Evolutionary conservation across 92 coral and sea anemone genomes (phyloP).

Genomic region (Heliopora coerulea): DNA sequence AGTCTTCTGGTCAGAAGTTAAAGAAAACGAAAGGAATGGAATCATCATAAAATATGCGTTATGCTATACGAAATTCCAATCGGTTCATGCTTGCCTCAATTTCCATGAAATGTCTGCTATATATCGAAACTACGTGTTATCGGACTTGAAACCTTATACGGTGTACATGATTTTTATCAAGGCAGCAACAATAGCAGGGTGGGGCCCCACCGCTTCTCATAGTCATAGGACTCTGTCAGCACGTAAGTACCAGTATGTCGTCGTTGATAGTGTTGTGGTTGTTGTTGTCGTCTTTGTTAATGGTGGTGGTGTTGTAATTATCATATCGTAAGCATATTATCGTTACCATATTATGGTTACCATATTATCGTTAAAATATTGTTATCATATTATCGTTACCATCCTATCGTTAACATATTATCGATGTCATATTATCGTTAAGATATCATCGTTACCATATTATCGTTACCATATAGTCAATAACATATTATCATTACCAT

Average conservation of each 20-base stretch:
- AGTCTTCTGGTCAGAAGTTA: slow-evolving; percentile 11
- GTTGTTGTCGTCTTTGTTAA: too few species aligned
- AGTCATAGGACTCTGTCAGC: slow-evolving; percentile 30
- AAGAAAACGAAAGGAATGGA: slow-evolving; percentile 10
- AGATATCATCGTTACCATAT: too few species aligned
- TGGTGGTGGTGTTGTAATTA: too few species aligned
- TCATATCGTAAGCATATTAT: too few species aligned
- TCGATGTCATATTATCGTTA: too few species aligned
- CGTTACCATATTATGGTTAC: too few species aligned
- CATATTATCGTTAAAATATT: too few species aligned
- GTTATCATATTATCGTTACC: too few species aligned
- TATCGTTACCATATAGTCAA: too few species aligned
- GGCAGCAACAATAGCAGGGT: slow-evolving; percentile 19
- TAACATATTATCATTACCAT: too few species aligned
- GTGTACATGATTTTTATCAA: slow-evolving; percentile 16
- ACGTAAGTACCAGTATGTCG: slow-evolving; percentile 29
- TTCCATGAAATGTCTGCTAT: slow-evolving; percentile 7
- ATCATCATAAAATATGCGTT: slow-evolving; percentile 21
- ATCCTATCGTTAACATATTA: too few species aligned
- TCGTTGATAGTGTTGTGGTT: too few species aligned
- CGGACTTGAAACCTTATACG: slow-evolving; percentile 2
- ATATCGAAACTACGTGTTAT: slow-evolving; percentile 3
- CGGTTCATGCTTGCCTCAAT: background rate
- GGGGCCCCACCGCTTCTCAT: slow-evolving; percentile 4
- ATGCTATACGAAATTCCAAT: slow-evolving; percentile 14